Conservation (phyloP, 2,797 vertebrate genomes). For the Epinephelus malabaricus region DNA sequence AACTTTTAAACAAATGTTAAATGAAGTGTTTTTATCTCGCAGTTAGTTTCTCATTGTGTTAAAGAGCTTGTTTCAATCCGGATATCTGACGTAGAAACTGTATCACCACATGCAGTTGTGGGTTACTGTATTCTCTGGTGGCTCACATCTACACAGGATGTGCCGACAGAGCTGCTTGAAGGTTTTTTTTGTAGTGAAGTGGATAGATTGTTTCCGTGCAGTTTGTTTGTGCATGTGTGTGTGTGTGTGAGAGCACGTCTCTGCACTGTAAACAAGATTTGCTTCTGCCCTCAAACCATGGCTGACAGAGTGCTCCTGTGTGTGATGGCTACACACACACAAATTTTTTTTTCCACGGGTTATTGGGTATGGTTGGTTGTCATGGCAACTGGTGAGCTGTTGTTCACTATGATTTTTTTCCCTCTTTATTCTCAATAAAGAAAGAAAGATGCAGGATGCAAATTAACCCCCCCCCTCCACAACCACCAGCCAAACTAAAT, state of each 20-base stretch:
- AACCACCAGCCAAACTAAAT: slow-evolving; percentile 46
- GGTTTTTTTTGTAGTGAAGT: slow-evolving; percentile 76
- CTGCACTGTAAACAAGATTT: slow-evolving; percentile 78
- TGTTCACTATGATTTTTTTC: slow-evolving; percentile 62
- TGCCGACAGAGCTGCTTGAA: slow-evolving; percentile 75
- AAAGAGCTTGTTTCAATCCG: slow-evolving; percentile 63
- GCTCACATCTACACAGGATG: slow-evolving; percentile 81
- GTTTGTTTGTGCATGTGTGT: slow-evolving; percentile 58
- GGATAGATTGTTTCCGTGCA: slow-evolving; percentile 81
- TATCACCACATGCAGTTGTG: slow-evolving; percentile 79
- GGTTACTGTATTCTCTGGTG: slow-evolving; percentile 74
- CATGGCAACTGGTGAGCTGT: slow-evolving; percentile 84
- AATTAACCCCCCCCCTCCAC: slow-evolving; percentile 47
- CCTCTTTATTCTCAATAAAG: slow-evolving; percentile 58
- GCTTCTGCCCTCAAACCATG: slow-evolving; percentile 75
- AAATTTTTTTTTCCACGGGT: slow-evolving; percentile 64
- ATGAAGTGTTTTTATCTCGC: slow-evolving; percentile 39
- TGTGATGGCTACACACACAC: slow-evolving; percentile 41
- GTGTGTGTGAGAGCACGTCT: slow-evolving; percentile 33
- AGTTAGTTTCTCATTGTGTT: slow-evolving; percentile 54
- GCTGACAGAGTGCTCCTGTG: slow-evolving; percentile 69
- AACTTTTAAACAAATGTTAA: slow-evolving; percentile 55
- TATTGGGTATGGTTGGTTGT: slow-evolving; percentile 81
- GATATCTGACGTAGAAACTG: slow-evolving; percentile 79
- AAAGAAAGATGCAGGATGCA: slow-evolving; percentile 57